phyloP scores from a whole-genome alignment of 2,797 vertebrate species.

The Macropodus opercularis region DNA sequence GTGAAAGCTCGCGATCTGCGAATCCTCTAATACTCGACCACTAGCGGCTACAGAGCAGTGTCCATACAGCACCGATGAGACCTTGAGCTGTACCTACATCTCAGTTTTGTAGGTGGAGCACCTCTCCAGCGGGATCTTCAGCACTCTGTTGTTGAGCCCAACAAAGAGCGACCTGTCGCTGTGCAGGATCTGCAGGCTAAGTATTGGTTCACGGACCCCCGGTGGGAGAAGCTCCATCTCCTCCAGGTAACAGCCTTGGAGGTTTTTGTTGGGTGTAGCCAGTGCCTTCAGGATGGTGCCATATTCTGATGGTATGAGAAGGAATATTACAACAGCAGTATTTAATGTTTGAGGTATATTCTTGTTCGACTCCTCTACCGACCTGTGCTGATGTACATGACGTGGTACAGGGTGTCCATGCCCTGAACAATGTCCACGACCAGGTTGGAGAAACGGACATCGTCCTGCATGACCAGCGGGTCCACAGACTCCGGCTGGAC shows the following conservation, averaged over 20 bases:
- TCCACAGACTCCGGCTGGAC: slow-evolving; percentile 94
- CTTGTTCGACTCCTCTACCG: slow-evolving; percentile 30
- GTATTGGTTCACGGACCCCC: slow-evolving; percentile 87
- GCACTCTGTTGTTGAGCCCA: slow-evolving; percentile 88
- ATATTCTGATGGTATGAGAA: slow-evolving; percentile 82
- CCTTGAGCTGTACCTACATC: slow-evolving; percentile 80
- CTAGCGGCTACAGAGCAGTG: too few species aligned
- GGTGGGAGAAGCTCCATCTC: slow-evolving; percentile 93
- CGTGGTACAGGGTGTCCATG: slow-evolving; percentile 94
- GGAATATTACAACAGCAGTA: background rate
- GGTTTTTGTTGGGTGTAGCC: slow-evolving; percentile 90
- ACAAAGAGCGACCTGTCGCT: slow-evolving; percentile 94
- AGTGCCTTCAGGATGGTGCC: slow-evolving; percentile 96
- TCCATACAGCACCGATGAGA: too few species aligned
- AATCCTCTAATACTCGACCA: too few species aligned
- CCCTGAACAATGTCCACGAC: slow-evolving; percentile 98
- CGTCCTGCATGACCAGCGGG: slow-evolving; percentile 94
- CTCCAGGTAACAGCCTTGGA: slow-evolving; percentile 96
- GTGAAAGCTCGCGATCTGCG: too few species aligned
- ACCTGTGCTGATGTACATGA: slow-evolving; percentile 99
- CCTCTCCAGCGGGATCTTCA: slow-evolving; percentile 94
- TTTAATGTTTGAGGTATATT: background rate
- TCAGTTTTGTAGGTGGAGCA: slow-evolving; percentile 90
- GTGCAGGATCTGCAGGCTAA: slow-evolving; percentile 94
- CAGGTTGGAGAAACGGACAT: slow-evolving; percentile 92